Evolutionary conservation across 1,140 invertebrate species (phyloP).

Genomic region (Trinorchestia longiramus): DNA sequence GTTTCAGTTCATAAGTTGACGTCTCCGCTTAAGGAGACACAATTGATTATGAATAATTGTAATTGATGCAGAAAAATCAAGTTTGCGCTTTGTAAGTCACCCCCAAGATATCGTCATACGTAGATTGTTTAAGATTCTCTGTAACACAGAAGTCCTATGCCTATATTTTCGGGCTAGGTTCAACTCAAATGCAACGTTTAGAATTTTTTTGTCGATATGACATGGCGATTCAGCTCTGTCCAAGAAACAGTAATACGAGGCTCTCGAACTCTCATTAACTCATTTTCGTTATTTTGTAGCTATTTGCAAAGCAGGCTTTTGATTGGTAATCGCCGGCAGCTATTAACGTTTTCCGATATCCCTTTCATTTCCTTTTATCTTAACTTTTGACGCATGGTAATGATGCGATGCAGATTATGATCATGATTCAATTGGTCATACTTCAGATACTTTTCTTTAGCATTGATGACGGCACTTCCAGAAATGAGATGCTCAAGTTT

Average conservation of each 20-base stretch:
- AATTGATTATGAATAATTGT: no score
- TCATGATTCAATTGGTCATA: background rate
- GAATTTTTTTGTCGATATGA: no score
- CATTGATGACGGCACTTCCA: background rate
- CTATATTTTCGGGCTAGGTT: no score
- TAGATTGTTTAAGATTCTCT: no score
- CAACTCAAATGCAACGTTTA: no score
- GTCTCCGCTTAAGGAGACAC: no score
- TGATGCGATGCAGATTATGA: background rate
- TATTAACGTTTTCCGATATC: slow-evolving; percentile 1
- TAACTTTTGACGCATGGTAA: background rate
- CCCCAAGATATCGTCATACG: no score
- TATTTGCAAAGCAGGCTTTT: background rate
- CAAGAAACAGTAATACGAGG: background rate
- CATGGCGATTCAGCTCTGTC: background rate
- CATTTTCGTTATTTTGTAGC: background rate
- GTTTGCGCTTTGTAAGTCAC: no score
- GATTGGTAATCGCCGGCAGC: background rate
- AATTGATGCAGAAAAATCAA: no score
- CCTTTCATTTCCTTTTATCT: background rate
- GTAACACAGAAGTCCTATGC: no score
- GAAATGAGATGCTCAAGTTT: background rate
- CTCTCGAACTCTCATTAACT: background rate
- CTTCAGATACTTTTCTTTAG: background rate
- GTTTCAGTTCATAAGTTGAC: no score